These are phyloP conservation scores for Brachyopa scutellaris DNA, from an alignment of 2,888 invertebrate genomes.

Conservation along the genomic window DNA sequence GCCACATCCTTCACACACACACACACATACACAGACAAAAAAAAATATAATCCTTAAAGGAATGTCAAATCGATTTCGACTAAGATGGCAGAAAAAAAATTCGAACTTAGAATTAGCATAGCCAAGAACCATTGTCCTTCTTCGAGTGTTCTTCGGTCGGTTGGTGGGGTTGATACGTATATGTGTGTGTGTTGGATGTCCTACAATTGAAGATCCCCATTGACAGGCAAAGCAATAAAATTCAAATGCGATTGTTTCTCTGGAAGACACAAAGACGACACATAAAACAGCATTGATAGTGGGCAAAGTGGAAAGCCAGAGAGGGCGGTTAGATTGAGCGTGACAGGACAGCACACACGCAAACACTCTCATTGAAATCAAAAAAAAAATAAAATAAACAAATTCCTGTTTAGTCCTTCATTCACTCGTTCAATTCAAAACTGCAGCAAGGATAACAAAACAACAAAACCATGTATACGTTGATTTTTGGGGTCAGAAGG, in stretches of 20 bases:
- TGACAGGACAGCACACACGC: constrained; percentile 12
- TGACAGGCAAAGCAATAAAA: constrained; percentile 80
- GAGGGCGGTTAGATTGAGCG: constrained; percentile 8
- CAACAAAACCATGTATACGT: constrained; percentile 66
- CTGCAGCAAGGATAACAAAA: constrained; percentile 61
- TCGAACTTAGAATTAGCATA: constrained; percentile 65
- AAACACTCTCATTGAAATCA: not conserved
- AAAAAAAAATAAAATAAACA: constrained; percentile 21
- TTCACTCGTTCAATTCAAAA: constrained; percentile 45
- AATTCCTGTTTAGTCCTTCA: constrained; percentile 67
- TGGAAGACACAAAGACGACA: constrained; percentile 68
- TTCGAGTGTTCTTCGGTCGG: not conserved
- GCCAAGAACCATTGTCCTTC: constrained; percentile 68
- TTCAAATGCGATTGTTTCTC: constrained; percentile 79
- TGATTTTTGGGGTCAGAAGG: constrained; percentile 51
- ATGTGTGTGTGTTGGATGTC: constrained; percentile 45
- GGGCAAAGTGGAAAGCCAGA: not conserved
- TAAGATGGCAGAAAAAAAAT: constrained; percentile 51
- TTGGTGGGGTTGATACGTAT: not conserved
- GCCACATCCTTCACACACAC: constrained; percentile 42
- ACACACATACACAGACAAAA: constrained; percentile 36
- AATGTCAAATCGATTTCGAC: constrained; percentile 69
- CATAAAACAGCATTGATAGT: constrained; percentile 52
- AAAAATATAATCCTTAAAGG: constrained; percentile 13
- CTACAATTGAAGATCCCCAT: constrained; percentile 74